phyloP scores from a whole-genome alignment of 2,797 vertebrate genomes.

The Melopsittacus undulatus region DNA sequence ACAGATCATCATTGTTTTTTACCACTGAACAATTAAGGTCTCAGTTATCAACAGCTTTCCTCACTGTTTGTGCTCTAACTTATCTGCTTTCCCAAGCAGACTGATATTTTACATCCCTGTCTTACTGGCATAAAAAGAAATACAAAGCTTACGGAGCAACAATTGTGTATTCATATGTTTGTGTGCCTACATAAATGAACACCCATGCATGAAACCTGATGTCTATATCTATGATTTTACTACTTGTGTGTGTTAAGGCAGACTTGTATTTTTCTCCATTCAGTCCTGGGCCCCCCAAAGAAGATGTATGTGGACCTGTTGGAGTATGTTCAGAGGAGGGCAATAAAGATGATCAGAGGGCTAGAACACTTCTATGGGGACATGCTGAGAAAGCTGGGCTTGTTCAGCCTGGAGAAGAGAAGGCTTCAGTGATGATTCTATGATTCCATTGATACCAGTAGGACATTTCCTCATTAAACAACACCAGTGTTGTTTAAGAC shows the following conservation, averaged over 20 bases:
- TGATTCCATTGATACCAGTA: neutral
- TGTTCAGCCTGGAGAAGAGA: neutral
- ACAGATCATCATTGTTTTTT: neutral
- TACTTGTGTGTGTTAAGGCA: neutral
- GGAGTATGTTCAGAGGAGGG: neutral
- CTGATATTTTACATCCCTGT: neutral
- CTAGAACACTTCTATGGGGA: neutral
- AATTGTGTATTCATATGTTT: accelerated
- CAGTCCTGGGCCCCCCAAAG: neutral
- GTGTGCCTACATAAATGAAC: neutral
- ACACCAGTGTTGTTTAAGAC: neutral
- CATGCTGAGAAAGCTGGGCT: neutral
- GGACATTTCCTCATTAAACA: too few relatives aligned
- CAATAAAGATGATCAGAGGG: neutral
- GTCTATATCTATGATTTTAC: neutral
- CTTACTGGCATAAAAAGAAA: neutral
- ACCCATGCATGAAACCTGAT: accelerated
- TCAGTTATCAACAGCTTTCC: neutral
- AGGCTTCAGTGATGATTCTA: neutral
- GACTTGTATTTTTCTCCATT: neutral
- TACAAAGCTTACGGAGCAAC: neutral
- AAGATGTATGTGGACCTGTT: neutral
- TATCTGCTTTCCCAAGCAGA: neutral
- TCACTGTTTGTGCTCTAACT: neutral
- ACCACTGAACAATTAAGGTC: neutral